Evolutionary conservation across 2,888 invertebrate species (phyloP).

Genomic region (Mythimna albipuncta): DNA sequence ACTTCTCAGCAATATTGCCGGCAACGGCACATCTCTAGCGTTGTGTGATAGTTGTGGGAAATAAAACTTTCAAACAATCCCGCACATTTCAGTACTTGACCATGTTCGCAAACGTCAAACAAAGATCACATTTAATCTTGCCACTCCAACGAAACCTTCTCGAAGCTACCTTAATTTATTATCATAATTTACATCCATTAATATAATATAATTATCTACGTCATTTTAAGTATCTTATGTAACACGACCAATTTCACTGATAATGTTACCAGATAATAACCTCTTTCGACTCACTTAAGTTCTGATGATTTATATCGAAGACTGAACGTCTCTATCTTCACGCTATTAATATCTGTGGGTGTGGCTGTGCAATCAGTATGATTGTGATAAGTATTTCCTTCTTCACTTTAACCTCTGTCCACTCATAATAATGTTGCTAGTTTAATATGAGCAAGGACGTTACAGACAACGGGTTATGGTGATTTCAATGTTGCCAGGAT

Average conservation of each 20-base stretch:
- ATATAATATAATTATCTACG: conserved; percentile 50
- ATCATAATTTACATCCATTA: conserved; percentile 51
- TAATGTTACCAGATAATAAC: conserved; percentile 52
- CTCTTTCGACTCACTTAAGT: conserved; percentile 33
- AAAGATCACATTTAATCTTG: not conserved
- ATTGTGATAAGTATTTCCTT: conserved; percentile 56
- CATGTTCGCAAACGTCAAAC: conserved; percentile 8
- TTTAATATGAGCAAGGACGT: conserved; percentile 41
- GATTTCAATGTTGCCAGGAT: conserved; percentile 46
- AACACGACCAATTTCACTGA: conserved; percentile 55
- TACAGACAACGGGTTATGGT: conserved; percentile 45
- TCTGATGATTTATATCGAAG: conserved; percentile 55
- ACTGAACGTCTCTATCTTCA: conserved; percentile 47
- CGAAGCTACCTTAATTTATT: conserved; percentile 26
- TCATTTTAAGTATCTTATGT: conserved; percentile 49
- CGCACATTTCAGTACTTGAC: not conserved
- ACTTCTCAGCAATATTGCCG: too few relatives aligned
- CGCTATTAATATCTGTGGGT: conserved; percentile 54
- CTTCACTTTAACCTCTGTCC: conserved; percentile 19
- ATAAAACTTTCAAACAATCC: too few relatives aligned
- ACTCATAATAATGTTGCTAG: conserved; percentile 9
- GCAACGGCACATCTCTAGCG: too few relatives aligned
- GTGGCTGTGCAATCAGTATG: conserved; percentile 50
- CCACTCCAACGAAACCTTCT: conserved; percentile 30
- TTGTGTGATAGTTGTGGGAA: too few relatives aligned